These are phyloP conservation scores for Microtus richardsoni DNA, from an alignment of 2,113 vertebrate species.

Conservation along the genomic window DNA sequence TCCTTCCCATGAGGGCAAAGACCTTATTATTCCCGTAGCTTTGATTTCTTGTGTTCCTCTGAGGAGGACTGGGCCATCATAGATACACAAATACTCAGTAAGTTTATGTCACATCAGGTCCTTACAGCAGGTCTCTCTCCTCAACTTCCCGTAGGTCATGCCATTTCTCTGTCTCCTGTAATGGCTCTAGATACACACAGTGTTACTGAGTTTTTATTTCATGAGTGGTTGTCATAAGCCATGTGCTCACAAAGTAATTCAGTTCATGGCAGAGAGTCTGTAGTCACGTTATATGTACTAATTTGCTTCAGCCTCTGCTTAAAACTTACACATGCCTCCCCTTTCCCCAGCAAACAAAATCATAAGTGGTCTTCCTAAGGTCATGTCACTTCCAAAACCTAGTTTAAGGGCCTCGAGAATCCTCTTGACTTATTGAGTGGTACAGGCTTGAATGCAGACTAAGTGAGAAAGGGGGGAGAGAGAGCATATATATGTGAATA, in stretches of 20 bases:
- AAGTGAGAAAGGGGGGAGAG: background rate
- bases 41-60: background rate
- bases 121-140: background rate
- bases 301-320: background rate
- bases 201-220: background rate
- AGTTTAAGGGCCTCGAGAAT: background rate
- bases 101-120: no score
- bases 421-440: background rate
- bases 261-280: background rate
- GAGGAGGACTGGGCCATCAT: rapidly evolving
- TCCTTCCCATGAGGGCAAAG: background rate
- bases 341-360: background rate
- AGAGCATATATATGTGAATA: background rate
- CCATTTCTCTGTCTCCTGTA: background rate
- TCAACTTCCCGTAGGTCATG: rapidly evolving
- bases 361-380: background rate
- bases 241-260: background rate
- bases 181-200: background rate
- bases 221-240: background rate
- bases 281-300: background rate
- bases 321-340: no score
- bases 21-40: background rate
- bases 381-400: background rate
- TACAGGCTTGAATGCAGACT: background rate
- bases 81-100: background rate